Percentiles rank a stretch among this genome's conserved stretches.
Conservation (phyloP, 2,797 vertebrate species). For the Mormyrops attenuatus region DNA sequence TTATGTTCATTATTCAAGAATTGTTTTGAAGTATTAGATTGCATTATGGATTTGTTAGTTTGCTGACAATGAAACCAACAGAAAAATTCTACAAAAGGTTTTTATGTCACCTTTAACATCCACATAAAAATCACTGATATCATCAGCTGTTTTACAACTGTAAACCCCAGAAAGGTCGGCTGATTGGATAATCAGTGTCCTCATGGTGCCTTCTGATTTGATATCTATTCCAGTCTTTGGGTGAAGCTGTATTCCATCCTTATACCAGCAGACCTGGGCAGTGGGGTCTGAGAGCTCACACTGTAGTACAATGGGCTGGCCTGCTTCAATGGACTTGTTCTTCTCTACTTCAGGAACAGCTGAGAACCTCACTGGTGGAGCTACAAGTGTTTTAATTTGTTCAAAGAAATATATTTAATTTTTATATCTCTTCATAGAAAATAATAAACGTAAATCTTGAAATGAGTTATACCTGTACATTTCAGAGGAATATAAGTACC, state of each 20-base stretch:
- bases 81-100: slow-evolving; percentile 42
- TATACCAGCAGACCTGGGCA: slow-evolving; percentile 62
- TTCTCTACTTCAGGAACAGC: slow-evolving; percentile 65
- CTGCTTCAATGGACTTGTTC: slow-evolving; percentile 59
- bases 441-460: slow-evolving; percentile 35
- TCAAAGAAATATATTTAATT: slow-evolving; percentile 42
- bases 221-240: slow-evolving; percentile 63
- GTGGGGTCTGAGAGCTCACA: slow-evolving; percentile 67
- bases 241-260: slow-evolving; percentile 66
- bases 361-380: slow-evolving; percentile 64
- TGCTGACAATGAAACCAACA: slow-evolving; percentile 26
- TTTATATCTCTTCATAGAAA: slow-evolving; percentile 28
- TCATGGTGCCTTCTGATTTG: slow-evolving; percentile 62
- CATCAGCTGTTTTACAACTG: slow-evolving; percentile 59
- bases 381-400: slow-evolving; percentile 61
- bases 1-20: slow-evolving; percentile 39
- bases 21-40: slow-evolving; percentile 33
- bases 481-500: slow-evolving; percentile 11
- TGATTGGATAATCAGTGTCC: slow-evolving; percentile 58
- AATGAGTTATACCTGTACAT: slow-evolving; percentile 5
- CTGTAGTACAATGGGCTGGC: slow-evolving; percentile 60
- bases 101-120: slow-evolving; percentile 80
- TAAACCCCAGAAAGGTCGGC: slow-evolving; percentile 65
- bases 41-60: slow-evolving; percentile 47
- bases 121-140: slow-evolving; percentile 66